A percentile compares a stretch with the other conserved stretches of the same genome.
phyloP scores from a whole-genome alignment of 2,888 invertebrate species.

The Callinectes sapidus region DNA sequence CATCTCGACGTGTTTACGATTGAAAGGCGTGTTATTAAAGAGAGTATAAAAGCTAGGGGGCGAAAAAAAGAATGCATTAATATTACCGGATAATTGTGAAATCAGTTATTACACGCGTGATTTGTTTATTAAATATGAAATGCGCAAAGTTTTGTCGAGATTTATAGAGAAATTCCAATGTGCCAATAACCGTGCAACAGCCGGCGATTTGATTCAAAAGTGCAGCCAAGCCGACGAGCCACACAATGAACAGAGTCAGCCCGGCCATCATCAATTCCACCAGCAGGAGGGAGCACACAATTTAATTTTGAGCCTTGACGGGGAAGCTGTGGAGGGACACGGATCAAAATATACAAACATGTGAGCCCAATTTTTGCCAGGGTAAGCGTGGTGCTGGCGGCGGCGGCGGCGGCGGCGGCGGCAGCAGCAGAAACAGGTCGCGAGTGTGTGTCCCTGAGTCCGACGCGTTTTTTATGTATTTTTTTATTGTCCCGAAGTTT shows the following conservation, averaged over 20 bases:
- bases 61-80: not conserved
- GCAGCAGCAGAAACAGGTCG: not conserved
- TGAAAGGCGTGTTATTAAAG: not conserved
- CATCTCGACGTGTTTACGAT: not conserved
- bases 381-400: not conserved
- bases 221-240: constrained; percentile 40
- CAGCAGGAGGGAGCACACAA: constrained; percentile 16
- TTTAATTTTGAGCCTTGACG: constrained; percentile 41
- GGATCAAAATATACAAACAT: constrained; percentile 36
- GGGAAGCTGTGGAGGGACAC: constrained; percentile 31
- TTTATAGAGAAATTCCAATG: constrained; percentile 47
- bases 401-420: not conserved
- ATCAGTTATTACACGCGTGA: not conserved
- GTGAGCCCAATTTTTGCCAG: not conserved
- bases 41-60: not conserved
- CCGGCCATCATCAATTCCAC: constrained; percentile 39
- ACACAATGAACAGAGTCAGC: constrained; percentile 41
- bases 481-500: constrained; percentile 32
- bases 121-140: not conserved
- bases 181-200: constrained; percentile 45
- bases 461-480: not conserved
- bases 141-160: not conserved
- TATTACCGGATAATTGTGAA: not conserved
- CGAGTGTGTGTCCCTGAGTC: not conserved
- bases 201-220: constrained; percentile 48